Base-by-base conservation (phyloP, 2,888 invertebrate genomes). In the Andrena trimmerana region DNA sequence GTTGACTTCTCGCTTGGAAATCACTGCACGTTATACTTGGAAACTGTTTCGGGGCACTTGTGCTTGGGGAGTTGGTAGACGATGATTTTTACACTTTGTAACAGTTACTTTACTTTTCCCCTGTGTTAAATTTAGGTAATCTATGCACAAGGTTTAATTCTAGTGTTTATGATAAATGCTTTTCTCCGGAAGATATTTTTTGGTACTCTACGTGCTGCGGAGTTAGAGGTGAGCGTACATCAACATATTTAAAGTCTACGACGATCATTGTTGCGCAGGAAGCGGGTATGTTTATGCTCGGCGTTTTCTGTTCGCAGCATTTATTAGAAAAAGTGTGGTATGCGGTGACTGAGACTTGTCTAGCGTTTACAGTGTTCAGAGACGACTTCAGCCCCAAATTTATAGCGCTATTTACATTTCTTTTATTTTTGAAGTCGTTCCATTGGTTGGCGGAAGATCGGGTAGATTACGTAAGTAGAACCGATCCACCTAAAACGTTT, bases 361-460 rank as follows among this genome's bases (percentile, higher is more conserved):
- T 99, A 91, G 99, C 99, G 10, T 99, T 99, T 94, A 99, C 99
- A 59, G 99, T 99, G 10, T 99, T 99, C 94, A 96, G 99, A 92
- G 99, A 99, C 95, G 99, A 99, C 93, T 99, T 99, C 94, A 99
- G 98, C 95, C 98, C 98, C 16, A 98, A 98, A 93, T 99, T 99
- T 95, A 98, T 99, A 90, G 99, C 99, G 36, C 95, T 99, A 77
- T 99, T 99, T 94, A 99, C 99, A 2, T 96, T 99, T 63, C 95
- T 99, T 74, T 95, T 99, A 81, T 99, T 99, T 94, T 95, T 99
- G 42, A 99, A 99, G 95, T 98, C 99, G 94, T 99, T 99, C 95
- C 99, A 99, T 95, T 99, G 99, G 99, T 95, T 99, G 57, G 99
- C 99, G 24, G 99, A 99, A 95, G 99, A 99, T 93, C 96, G 99